Percentiles rank a stretch among this genome's conserved stretches.
These are phyloP conservation scores for Tenthredo notha DNA, from an alignment of 2,888 invertebrate genomes.

Conservation along the genomic window DNA sequence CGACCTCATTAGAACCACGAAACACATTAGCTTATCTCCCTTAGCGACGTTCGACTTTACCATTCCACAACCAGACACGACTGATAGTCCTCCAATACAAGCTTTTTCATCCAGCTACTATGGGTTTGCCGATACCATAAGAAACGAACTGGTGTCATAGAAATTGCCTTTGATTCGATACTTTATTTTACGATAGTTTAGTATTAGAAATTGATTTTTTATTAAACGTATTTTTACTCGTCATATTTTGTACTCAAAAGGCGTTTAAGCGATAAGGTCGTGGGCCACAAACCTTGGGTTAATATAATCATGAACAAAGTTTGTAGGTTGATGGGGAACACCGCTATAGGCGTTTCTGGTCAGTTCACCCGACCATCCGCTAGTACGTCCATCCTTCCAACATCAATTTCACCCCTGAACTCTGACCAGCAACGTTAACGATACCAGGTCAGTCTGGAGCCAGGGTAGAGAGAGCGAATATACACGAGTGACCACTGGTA, in stretches of 20 bases:
- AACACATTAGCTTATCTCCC: conserved; percentile 75
- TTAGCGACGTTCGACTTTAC: conserved; percentile 46
- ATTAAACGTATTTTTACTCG: not conserved
- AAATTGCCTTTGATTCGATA: not conserved
- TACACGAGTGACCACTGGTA: conserved; percentile 62
- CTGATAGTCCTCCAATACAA: conserved; percentile 14
- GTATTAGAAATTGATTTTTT: not conserved
- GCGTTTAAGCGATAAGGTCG: not conserved
- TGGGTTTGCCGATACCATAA: not conserved
- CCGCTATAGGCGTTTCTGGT: conserved; percentile 38
- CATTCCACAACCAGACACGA: conserved; percentile 32
- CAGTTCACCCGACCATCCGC: conserved; percentile 25
- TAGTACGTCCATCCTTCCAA: conserved; percentile 16
- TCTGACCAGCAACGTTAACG: conserved; percentile 47
- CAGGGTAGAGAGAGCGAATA: conserved; percentile 32
- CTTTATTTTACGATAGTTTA: too few species aligned
- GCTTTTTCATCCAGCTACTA: not conserved
- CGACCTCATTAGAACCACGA: conserved; percentile 74
- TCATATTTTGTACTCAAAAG: not conserved
- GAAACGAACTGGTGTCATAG: not conserved
- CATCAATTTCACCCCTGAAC: conserved; percentile 50
- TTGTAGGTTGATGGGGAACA: conserved; percentile 38
- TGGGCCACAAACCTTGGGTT: conserved; percentile 12
- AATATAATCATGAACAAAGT: conserved; percentile 51
- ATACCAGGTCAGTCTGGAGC: conserved; percentile 47